Evolutionary conservation across 1,140 invertebrate species (phyloP), one percentile per base, ranked within the genome.

Genomic region (Dendroctonus ponderosae): DNA sequence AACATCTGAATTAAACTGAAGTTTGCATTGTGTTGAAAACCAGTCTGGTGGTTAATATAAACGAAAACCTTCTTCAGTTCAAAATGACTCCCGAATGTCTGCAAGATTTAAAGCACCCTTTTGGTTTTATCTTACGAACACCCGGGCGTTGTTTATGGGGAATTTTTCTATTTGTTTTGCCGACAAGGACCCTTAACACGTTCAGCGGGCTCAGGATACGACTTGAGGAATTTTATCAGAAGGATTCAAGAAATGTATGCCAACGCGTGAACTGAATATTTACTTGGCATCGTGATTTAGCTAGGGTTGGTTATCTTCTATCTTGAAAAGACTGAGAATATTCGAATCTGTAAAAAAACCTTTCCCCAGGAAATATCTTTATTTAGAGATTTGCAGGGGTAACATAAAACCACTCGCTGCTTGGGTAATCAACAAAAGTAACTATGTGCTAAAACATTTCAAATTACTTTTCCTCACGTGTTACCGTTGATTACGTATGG

Each of bases 221-320:
- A 51, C 49, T 52, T 52, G 49, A 62, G 40, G 59, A 62, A 62
- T 62, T 62, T 62, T 62, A 62, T 62, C 59, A 62, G 59, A 62
- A 62, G 48, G 59, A 62, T 62, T 49, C 59, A 52, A 62, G 59
- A 62, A 62, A 52, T 62, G 59, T 62, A 62, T 62, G 59, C 59
- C 40, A 52, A 52, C 37, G 39, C 59, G 59, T 62, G 59, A 62
- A 46, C 48, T 37, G 59, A 62, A 62, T 62, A 62, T 62, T 52
- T 51, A 62, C 39, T 51, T 46, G 48, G 14, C 40, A 51, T 40
- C 40, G 37, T 62, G 59, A 62, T 62, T 62, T 62, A 62, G 14
- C 7, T 49, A 12, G 38, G 46, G 48, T 51, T 52, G 46, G 59
- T 59, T 62, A 62, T 62, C 59, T 62, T 62, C 43, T 48, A 60